These are phyloP conservation scores for Cottus gobio DNA, from an alignment of 2,113 vertebrate genomes.

Conservation along the genomic window DNA sequence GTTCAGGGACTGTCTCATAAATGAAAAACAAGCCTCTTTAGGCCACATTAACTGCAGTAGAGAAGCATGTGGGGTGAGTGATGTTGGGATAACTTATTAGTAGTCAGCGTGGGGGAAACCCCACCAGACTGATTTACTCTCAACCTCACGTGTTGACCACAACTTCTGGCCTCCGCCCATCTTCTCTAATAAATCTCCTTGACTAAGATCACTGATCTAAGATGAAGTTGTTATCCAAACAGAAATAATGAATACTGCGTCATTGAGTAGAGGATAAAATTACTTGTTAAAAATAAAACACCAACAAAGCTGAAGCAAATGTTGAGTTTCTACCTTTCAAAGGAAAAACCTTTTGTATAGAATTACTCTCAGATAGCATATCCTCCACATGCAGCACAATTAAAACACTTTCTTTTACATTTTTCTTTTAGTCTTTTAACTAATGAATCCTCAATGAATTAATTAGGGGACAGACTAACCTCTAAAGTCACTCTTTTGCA, in stretches of 20 bases:
- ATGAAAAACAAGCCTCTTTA: conserved; percentile 26
- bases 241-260: not conserved
- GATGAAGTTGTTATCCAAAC: not conserved
- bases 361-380: conserved; percentile 16
- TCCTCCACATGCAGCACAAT: conserved; percentile 32
- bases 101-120: conserved; percentile 11
- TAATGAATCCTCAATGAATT: not conserved
- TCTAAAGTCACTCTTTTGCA: not conserved
- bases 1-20: conserved; percentile 34
- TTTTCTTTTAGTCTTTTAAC: no score
- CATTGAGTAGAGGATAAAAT: not conserved
- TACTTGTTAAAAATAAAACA: not conserved
- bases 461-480: not conserved
- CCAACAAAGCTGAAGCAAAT: not conserved
- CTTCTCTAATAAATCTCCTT: not conserved
- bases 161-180: not conserved
- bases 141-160: not conserved
- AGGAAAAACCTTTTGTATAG: not conserved
- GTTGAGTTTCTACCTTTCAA: not conserved
- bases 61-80: conserved; percentile 37
- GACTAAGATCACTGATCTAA: not conserved
- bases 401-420: conserved; percentile 47
- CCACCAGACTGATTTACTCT: not conserved
- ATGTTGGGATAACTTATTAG: conserved; percentile 3
- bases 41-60: conserved; percentile 11